Base-by-base conservation (phyloP, 2,113 vertebrate genomes). In the Rhabdornis inornatus region DNA sequence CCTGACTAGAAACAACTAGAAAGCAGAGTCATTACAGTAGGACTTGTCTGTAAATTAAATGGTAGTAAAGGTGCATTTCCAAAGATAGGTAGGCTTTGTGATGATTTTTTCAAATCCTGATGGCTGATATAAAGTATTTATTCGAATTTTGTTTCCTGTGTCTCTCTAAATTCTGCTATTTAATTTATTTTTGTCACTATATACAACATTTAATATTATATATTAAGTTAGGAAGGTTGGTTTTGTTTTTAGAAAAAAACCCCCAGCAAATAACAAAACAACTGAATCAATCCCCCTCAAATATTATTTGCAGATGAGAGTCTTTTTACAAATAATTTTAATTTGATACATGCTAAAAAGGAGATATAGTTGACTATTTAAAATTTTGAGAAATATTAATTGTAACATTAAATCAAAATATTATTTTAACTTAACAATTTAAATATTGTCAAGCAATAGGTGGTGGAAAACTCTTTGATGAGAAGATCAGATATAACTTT, bases 251-350 rank as follows among this genome's bases (percentile, higher is more conserved):
- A 25, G 24, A 35, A 44, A 74, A 68, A 47, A 5, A 5, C 37
- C 40, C 40, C 40, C 14, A 33, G 11, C 15, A 28, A n/a, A 39
- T 6, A 69, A 30, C 10, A 66, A 60, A 82, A 53, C 30, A 40
- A 60, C 4, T 9, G 9, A n/a, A 25, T 1, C 14, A 75, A 5
- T 10, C 1, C 2, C 8, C 6, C 2, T 5, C 4, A 30, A 24
- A 39, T 35, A 60, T 4, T 24, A 65, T 53, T 61, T 88, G 35
- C 18, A 60, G 27, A 55, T 64, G 14, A 19, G 7, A 72, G 9
- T 18, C 4, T 56, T 76, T 53, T 72, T 11, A 49, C 3, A 76
- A 59, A 80, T 64, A 65, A 44, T 56, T 45, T 52, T 15, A 59
- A 47, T 44, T 57, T 79, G 13, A 60, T 47, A 63, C 72, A 65